phyloP scores from a whole-genome alignment of 92 coral and sea anemone genomes.

The Porites lobata region DNA sequence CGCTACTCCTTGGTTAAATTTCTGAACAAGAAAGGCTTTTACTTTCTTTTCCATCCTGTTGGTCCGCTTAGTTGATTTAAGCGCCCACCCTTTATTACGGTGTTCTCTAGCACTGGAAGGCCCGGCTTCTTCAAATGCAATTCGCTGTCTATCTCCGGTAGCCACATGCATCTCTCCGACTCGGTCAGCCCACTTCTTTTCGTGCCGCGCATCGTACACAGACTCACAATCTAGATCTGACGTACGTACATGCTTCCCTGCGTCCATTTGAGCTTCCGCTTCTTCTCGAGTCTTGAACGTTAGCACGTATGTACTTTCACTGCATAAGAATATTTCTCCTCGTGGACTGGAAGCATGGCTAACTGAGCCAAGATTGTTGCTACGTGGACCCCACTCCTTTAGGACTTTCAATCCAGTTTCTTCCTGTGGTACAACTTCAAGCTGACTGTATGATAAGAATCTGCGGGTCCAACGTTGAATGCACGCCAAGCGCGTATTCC shows the following conservation, averaged over 20 bases:
- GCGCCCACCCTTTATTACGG: conserved; percentile 76
- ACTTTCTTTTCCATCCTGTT: conserved; percentile 57
- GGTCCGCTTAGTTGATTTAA: conserved; percentile 36
- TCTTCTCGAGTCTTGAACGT: conserved; percentile 60
- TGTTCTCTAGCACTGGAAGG: too few relatives aligned
- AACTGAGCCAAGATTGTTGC: too few relatives aligned
- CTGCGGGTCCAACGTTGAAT: too few relatives aligned
- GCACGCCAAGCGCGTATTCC: too few relatives aligned
- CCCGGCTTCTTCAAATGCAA: too few relatives aligned
- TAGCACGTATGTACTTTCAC: conserved; percentile 47
- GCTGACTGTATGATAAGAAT: too few relatives aligned
- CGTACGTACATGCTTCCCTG: conserved; percentile 52
- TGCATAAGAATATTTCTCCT: conserved; percentile 43
- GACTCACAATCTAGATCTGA: conserved; percentile 52
- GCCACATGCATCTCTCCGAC: too few relatives aligned
- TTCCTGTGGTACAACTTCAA: too few relatives aligned
- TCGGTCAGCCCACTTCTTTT: too few relatives aligned
- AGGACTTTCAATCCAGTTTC: too few relatives aligned
- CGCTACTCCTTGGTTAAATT: conserved; percentile 58
- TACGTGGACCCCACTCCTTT: too few relatives aligned
- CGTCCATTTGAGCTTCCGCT: conserved; percentile 70
- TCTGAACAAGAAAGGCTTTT: conserved; percentile 58
- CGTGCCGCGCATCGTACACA: conserved; percentile 51
- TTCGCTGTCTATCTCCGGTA: too few relatives aligned
- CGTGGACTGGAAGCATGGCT: neutral